Evolutionary conservation across 1,140 invertebrate species (phyloP), one percentile per base, ranked within the genome.

Genomic region (Cydia fagiglandana): DNA sequence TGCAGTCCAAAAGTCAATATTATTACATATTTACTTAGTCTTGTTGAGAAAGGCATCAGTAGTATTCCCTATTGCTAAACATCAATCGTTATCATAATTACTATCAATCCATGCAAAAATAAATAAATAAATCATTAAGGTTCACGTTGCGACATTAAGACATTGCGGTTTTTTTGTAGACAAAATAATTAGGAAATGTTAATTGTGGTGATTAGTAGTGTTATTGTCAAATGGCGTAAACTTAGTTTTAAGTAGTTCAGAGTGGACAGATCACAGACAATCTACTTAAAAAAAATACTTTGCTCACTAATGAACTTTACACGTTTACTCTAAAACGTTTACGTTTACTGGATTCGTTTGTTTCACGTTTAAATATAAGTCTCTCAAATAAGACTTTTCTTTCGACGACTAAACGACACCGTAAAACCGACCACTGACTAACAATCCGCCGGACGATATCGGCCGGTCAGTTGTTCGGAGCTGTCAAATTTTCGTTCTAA

Each of bases 1-100:
- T 41, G 41, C n/a, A 41, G 66, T 41, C 34, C 66, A 38, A 38
- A 34, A 41, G 66, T 70, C 66, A 70, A 70, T 70, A 70, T 70
- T 70, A 38, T 38, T 41, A 38, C 41, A 17, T 5, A 30, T 41
- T 38, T 5, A 30, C 66, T 70, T 38, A 70, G 34, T 38, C 34
- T 10, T 70, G 30, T 70, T 38, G 20, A 41, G 30, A 41, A 70
- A 38, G 45, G 34, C 66, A 70, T 34, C 34, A 28, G 38, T 24
- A 70, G 56, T 41, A 20, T 70, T 15, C 7, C 66, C 66, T 68
- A 68, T 68, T 68, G 34, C 64, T 38, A 34, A 68, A 38, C 56
- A 61, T 10, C 56, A 9, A 61, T 61, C 56, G 20, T 61, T 61
- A 61, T 61, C 17, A 61, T 61, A 24, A 61, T 34, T n/a, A 30